These are phyloP conservation scores for Galeopsomyia nigrocyanea DNA, from an alignment of 2,888 invertebrate genomes.

Conservation along the genomic window DNA sequence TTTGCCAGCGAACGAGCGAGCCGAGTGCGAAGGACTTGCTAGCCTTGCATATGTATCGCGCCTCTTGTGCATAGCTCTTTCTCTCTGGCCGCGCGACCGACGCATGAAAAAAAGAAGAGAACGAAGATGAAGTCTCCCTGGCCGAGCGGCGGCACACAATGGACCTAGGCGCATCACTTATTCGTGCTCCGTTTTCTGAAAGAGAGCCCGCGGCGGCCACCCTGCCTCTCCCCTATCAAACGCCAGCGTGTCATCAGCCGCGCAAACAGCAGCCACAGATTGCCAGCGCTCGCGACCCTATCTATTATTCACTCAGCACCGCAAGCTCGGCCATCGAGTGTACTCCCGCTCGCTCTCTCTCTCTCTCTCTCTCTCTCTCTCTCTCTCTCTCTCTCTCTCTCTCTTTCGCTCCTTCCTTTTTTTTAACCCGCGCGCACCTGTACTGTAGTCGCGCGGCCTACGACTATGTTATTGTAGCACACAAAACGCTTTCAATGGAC, in stretches of 20 bases:
- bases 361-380: too few species aligned
- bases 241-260: slow-evolving; percentile 60
- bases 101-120: slow-evolving; percentile 7
- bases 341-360: too few species aligned
- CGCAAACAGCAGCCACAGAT: slow-evolving; percentile 67
- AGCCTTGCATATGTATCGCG: background rate
- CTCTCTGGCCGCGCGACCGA: background rate
- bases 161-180: slow-evolving; percentile 61
- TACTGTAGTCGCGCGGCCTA: too few species aligned
- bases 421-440: too few species aligned
- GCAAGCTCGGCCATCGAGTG: slow-evolving; percentile 12
- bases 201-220: slow-evolving; percentile 9
- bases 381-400: too few species aligned
- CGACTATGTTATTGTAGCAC: too few species aligned
- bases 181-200: slow-evolving; percentile 63
- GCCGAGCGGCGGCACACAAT: slow-evolving; percentile 55
- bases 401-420: too few species aligned
- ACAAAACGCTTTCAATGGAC: too few species aligned
- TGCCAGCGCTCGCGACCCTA: slow-evolving; percentile 66
- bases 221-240: background rate
- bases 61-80: background rate
- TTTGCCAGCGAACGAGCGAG: slow-evolving; percentile 17
- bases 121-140: background rate
- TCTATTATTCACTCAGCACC: slow-evolving; percentile 65
- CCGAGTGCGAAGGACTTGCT: background rate